These are phyloP conservation scores for Drosophila subquinaria DNA, from an alignment of 2,888 invertebrate genomes.

Conservation along the genomic window DNA sequence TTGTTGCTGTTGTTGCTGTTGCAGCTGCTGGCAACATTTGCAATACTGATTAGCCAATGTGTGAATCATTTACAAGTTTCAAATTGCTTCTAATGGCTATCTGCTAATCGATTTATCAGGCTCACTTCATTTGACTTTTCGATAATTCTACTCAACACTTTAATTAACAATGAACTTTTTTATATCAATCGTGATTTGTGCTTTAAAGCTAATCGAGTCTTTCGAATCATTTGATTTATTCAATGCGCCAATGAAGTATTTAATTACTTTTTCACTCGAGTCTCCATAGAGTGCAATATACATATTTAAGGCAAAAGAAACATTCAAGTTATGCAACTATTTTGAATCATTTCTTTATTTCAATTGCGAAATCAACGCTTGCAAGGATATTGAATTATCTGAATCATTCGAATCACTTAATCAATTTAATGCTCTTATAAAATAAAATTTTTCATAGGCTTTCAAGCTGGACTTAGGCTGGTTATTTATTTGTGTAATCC, in stretches of 20 bases:
- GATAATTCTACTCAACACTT: not conserved
- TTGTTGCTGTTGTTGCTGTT: not conserved
- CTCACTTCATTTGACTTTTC: not conserved
- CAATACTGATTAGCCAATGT: conserved; percentile 15
- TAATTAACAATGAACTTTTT: not conserved
- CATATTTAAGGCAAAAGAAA: not conserved
- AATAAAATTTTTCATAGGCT: not conserved
- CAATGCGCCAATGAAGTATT: too few species aligned
- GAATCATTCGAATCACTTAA: not conserved
- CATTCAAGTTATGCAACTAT: not conserved
- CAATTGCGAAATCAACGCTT: too few species aligned
- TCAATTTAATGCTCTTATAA: not conserved
- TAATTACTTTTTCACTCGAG: too few species aligned
- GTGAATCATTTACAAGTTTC: conserved; percentile 10
- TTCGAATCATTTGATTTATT: not conserved
- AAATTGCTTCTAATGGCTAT: not conserved
- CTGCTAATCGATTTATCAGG: conserved; percentile 7
- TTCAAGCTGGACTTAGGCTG: not conserved
- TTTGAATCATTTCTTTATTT: not conserved
- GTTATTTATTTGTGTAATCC: too few species aligned
- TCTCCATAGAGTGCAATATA: too few species aligned
- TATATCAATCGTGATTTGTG: not conserved
- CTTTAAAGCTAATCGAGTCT: not conserved
- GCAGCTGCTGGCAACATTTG: conserved; percentile 28
- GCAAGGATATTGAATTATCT: not conserved